Conservation (phyloP, 2,888 invertebrate species). For the Horisme vitalbata region DNA sequence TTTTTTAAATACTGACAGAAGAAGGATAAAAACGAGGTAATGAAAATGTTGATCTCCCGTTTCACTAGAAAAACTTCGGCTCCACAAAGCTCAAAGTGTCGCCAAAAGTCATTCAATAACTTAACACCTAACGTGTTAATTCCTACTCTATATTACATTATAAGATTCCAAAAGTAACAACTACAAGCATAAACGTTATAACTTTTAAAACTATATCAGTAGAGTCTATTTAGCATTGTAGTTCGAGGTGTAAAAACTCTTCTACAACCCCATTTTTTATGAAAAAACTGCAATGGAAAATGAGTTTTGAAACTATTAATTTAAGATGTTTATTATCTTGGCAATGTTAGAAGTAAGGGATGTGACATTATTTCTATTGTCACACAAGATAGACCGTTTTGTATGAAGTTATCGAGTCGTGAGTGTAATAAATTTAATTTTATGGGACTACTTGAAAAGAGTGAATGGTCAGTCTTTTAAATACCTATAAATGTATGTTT, state of each 20-base stretch:
- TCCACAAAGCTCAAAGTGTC: constrained; percentile 41
- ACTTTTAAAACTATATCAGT: neutral
- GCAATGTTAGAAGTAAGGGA: constrained; percentile 26
- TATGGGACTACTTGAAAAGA: constrained; percentile 60
- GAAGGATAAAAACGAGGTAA: constrained; percentile 22
- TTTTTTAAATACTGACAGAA: constrained; percentile 1
- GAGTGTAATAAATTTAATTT: constrained; percentile 74
- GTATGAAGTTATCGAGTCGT: constrained; percentile 58
- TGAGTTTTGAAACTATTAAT: rapidly evolving
- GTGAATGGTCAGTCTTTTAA: constrained; percentile 53
- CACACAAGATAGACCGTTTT: constrained; percentile 44
- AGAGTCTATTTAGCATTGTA: constrained; percentile 9
- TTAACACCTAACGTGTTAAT: constrained; percentile 59
- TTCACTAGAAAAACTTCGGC: constrained; percentile 41
- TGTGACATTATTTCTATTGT: constrained; percentile 43
- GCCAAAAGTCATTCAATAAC: constrained; percentile 46
- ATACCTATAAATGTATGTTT: constrained; percentile 41
- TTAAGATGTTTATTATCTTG: constrained; percentile 7
- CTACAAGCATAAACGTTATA: neutral
- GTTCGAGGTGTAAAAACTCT: constrained; percentile 1
- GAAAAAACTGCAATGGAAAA: neutral
- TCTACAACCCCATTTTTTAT: constrained; percentile 13
- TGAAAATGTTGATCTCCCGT: constrained; percentile 31
- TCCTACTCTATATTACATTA: constrained; percentile 32
- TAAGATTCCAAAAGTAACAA: constrained; percentile 6